Evolutionary conservation across 2,888 invertebrate genomes (phyloP).

Genomic region (Muscina levida): DNA sequence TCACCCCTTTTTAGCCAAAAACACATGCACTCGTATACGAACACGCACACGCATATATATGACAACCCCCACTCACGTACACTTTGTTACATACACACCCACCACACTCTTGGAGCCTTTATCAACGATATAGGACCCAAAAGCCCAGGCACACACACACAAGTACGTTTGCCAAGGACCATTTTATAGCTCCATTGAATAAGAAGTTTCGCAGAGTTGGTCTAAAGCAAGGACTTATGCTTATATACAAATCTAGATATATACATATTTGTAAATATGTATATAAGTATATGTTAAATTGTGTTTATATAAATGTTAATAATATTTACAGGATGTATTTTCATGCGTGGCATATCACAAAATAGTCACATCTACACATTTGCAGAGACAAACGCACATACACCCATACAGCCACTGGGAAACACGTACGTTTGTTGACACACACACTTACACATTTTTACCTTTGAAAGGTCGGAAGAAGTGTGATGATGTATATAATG

Average conservation of each 20-base stretch:
- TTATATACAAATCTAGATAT: too few relatives aligned
- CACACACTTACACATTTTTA: neutral
- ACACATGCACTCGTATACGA: neutral
- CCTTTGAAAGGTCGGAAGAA: constrained; percentile 2
- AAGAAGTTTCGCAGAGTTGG: constrained; percentile 10
- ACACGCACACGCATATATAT: neutral
- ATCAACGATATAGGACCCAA: neutral
- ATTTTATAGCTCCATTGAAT: constrained; percentile 32
- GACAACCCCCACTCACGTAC: constrained; percentile 2
- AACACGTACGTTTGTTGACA: neutral
- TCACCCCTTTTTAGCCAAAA: constrained; percentile 4
- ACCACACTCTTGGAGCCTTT: neutral
- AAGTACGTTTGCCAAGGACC: neutral
- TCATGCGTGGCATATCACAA: constrained; percentile 44
- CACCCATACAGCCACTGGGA: neutral
- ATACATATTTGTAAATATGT: neutral
- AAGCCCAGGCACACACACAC: neutral
- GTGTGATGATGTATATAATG: constrained; percentile 6
- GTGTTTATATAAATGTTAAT: constrained; percentile 47
- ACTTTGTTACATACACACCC: neutral
- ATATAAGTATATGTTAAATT: neutral
- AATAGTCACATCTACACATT: constrained; percentile 31
- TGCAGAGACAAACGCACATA: neutral
- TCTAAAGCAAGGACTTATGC: neutral
- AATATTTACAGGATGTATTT: constrained; percentile 49